phyloP scores from a whole-genome alignment of 2,113 vertebrate genomes.

The Climacteris rufus region DNA sequence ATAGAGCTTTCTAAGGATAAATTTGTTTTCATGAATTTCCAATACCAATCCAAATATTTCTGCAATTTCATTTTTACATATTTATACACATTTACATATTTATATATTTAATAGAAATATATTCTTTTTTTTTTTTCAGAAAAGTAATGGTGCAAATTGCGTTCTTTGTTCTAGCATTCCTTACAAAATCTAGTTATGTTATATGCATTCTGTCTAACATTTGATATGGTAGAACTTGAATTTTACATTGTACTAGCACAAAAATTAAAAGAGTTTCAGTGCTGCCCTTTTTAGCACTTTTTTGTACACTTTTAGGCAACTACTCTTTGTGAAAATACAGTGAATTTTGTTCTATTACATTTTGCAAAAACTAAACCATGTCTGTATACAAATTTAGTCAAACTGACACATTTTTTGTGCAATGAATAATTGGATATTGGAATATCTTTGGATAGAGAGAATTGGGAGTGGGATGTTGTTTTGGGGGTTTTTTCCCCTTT shows the following conservation, averaged over 20 bases:
- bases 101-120: too few species aligned
- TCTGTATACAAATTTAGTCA: background rate
- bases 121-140: too few species aligned
- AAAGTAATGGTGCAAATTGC: background rate
- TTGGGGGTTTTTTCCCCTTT: fast-evolving
- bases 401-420: background rate
- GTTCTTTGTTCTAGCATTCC: background rate
- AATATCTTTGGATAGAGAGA: background rate
- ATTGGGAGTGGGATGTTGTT: fast-evolving
- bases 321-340: background rate
- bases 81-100: background rate
- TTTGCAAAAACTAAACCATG: background rate
- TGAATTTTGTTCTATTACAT: background rate
- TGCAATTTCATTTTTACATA: background rate
- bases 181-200: background rate
- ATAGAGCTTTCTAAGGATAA: background rate
- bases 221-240: background rate
- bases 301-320: background rate
- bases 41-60: background rate
- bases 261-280: background rate
- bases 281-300: background rate
- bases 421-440: background rate
- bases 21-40: background rate
- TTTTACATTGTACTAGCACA: background rate
- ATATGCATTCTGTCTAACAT: background rate